Conservation (phyloP, 2,797 vertebrate genomes). For the Apogon hyalosoma region DNA sequence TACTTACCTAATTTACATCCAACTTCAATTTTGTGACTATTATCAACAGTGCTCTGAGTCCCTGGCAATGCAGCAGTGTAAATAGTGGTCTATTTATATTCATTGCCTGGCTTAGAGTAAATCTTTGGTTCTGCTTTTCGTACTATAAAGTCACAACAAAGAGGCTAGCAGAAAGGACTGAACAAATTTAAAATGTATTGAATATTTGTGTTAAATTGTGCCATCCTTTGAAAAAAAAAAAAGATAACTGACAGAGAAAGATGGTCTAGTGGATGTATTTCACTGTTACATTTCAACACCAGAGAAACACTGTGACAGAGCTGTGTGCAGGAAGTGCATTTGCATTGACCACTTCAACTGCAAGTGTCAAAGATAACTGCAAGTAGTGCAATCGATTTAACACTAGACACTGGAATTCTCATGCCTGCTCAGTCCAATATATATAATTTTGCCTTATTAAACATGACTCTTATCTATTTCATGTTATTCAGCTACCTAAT, state of each 20-base stretch:
- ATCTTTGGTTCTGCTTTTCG: conserved; percentile 20
- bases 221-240: not conserved
- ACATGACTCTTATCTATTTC: no score
- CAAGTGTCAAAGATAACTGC: not conserved
- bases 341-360: not conserved
- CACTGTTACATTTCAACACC: not conserved
- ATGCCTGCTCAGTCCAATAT: not conserved
- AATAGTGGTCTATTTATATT: conserved; percentile 29
- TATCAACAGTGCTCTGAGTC: conserved; percentile 17
- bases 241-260: not conserved
- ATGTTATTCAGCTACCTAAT: no score
- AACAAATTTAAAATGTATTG: no score
- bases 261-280: not conserved
- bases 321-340: not conserved
- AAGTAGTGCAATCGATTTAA: not conserved
- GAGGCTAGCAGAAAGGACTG: not conserved
- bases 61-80: conserved; percentile 10
- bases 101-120: conserved; percentile 9
- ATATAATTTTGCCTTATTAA: no score
- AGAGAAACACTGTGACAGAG: not conserved
- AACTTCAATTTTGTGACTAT: conserved; percentile 11
- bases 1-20: conserved; percentile 2
- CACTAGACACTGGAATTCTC: not conserved
- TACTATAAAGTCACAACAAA: conserved; percentile 10
- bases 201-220: conserved; percentile 5